These are phyloP conservation scores for Drosophila quadrilineata DNA, from an alignment of 1,140 invertebrate species.

Conservation along the genomic window DNA sequence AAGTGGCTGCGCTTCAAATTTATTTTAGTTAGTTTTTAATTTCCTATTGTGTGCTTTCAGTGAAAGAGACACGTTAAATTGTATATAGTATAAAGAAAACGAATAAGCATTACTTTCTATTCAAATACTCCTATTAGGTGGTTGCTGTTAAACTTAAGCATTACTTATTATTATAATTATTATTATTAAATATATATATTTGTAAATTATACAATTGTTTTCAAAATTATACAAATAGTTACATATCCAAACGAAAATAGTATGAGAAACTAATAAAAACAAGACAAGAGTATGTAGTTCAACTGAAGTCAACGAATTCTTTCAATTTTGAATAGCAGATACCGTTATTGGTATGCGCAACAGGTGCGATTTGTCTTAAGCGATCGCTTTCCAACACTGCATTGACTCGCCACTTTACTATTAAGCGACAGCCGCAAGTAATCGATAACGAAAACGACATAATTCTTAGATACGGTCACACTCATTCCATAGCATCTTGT, in stretches of 20 bases:
- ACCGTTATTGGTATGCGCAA: neutral
- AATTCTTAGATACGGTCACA: conserved; percentile 24
- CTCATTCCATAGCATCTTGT: conserved; percentile 32
- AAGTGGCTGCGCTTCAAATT: conserved; percentile 25
- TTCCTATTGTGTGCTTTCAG: conserved; percentile 5
- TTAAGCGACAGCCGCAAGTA: conserved; percentile 11
- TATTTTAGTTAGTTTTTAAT: conserved; percentile 3
- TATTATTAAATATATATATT: conserved; percentile 11
- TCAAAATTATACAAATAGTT: conserved; percentile 21
- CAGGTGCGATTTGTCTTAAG: neutral
- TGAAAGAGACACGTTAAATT: conserved; percentile 14
- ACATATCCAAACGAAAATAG: conserved; percentile 33
- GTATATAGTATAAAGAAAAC: conserved; percentile 20
- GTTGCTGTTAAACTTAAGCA: conserved; percentile 39
- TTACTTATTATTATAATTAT: conserved; percentile 8
- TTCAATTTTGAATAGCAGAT: neutral
- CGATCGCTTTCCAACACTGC: neutral
- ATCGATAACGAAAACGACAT: neutral
- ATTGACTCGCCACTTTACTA: neutral
- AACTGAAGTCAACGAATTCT: neutral
- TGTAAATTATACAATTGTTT: conserved; percentile 40
- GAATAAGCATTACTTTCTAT: conserved; percentile 29
- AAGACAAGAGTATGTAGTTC: conserved; percentile 9
- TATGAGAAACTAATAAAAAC: conserved; percentile 35
- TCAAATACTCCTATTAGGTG: conserved; percentile 47